Percentiles rank a stretch among this genome's conserved stretches.
Evolutionary conservation across 2,113 vertebrate species (phyloP).

Genomic region (Petaurus breviceps): DNA sequence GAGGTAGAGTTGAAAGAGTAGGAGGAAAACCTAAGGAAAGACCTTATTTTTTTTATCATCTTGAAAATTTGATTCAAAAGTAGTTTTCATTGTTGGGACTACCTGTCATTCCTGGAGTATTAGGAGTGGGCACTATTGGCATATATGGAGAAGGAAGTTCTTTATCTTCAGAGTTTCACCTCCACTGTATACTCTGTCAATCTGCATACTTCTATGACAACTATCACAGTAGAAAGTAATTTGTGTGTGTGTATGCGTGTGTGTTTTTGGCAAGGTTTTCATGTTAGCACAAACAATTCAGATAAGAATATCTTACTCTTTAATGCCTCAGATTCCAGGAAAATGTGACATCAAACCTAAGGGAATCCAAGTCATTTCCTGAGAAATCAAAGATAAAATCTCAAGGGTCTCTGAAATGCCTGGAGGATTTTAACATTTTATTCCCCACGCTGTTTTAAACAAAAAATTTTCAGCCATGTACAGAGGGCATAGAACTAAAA

Average conservation of each 20-base stretch:
- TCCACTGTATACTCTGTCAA: not conserved
- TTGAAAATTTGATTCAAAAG: conserved; percentile 31
- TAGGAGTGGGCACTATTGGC: not conserved
- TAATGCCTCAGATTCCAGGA: not conserved
- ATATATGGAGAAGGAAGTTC: not conserved
- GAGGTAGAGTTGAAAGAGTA: conserved; percentile 5
- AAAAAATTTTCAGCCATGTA: not conserved
- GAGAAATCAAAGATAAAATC: not conserved
- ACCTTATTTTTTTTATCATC: conserved; percentile 5
- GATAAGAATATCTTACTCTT: not conserved
- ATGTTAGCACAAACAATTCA: not conserved
- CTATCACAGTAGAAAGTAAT: conserved; percentile 17
- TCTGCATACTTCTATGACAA: not conserved
- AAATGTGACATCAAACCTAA: conserved; percentile 1
- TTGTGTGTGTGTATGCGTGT: not conserved
- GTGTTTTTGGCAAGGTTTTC: not conserved
- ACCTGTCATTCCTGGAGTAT: not conserved
- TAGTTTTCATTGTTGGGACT: not conserved
- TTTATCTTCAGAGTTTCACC: not conserved
- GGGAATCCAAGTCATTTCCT: not conserved
- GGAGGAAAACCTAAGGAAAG: conserved; percentile 11
- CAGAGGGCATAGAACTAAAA: not conserved
- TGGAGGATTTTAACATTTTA: not conserved
- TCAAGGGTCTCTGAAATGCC: not conserved
- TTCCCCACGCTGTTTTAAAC: not conserved